A percentile compares a stretch with the other conserved stretches of the same genome.
These are phyloP conservation scores for Otis tarda DNA, from an alignment of 2,113 vertebrate genomes.

Conservation along the genomic window DNA sequence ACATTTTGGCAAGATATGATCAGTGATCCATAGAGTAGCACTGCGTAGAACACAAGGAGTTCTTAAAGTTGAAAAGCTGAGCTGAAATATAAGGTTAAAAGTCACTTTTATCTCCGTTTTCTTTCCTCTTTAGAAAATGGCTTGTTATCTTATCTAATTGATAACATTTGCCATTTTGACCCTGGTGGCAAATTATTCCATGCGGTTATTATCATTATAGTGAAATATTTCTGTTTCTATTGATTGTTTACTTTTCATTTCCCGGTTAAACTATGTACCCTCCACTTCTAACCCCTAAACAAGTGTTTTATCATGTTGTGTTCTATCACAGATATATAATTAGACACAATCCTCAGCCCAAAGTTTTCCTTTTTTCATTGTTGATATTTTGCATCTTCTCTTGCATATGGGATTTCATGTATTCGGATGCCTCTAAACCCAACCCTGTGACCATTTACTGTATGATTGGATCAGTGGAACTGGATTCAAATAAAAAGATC, in stretches of 20 bases:
- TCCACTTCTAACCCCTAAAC: background rate
- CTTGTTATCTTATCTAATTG: background rate
- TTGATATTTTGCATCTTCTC: background rate
- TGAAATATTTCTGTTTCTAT: background rate
- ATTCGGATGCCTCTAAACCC: background rate
- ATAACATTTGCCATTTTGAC: background rate
- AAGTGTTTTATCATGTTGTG: background rate
- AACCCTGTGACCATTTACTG: background rate
- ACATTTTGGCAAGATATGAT: background rate
- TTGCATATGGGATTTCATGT: background rate
- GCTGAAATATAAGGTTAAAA: background rate
- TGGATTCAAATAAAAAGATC: background rate
- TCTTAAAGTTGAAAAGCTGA: background rate
- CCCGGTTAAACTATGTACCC: background rate
- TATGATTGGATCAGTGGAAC: background rate
- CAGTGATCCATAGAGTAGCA: background rate
- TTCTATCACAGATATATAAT: background rate
- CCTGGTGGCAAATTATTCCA: background rate
- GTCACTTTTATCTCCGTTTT: background rate
- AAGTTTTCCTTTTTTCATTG: background rate
- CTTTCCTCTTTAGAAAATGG: background rate
- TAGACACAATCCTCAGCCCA: background rate
- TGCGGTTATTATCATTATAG: background rate
- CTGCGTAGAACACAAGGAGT: background rate
- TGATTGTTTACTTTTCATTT: conserved; percentile 9